Evolutionary conservation across 1,140 invertebrate species (phyloP).

Genomic region (Leucophenga varia): DNA sequence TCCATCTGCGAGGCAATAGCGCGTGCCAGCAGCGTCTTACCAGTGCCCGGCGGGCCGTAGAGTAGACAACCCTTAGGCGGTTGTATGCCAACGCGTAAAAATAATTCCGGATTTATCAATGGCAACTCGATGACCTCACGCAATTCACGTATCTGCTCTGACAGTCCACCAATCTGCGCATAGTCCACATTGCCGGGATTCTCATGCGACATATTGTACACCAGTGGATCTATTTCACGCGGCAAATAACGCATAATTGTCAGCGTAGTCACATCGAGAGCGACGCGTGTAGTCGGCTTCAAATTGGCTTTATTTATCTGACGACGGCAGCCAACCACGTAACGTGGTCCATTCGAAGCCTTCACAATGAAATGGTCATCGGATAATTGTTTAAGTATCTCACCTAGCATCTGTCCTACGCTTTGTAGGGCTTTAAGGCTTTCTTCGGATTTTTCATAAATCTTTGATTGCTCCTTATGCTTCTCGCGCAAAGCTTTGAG

Average conservation of each 20-base stretch:
- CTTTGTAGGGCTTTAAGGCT: conserved; percentile 98
- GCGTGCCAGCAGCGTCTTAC: conserved; percentile 90
- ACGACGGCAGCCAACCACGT: conserved; percentile 36
- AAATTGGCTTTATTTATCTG: conserved; percentile 30
- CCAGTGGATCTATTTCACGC: conserved; percentile 35
- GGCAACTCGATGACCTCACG: conserved; percentile 43
- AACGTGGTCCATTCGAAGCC: conserved; percentile 34
- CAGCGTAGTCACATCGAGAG: conserved; percentile 34
- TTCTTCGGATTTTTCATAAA: conserved; percentile 99
- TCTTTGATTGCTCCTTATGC: conserved; percentile 91
- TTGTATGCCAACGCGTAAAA: conserved; percentile 97
- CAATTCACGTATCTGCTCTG: conserved; percentile 37
- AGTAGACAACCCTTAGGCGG: conserved; percentile 98
- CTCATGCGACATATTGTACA: conserved; percentile 43
- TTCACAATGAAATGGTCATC: conserved; percentile 82
- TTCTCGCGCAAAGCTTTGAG: conserved; percentile 95
- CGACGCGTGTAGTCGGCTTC: conserved; percentile 35
- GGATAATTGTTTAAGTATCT: conserved; percentile 96
- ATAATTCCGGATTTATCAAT: conserved; percentile 79
- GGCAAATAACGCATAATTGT: conserved; percentile 41
- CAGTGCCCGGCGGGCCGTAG: conserved; percentile 98
- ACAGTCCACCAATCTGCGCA: conserved; percentile 31
- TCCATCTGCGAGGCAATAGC: conserved; percentile 96
- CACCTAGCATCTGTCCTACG: conserved; percentile 98
- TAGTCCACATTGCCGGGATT: conserved; percentile 40